Evolutionary conservation across 2,888 invertebrate genomes (phyloP).

Genomic region (Euclidia mi): DNA sequence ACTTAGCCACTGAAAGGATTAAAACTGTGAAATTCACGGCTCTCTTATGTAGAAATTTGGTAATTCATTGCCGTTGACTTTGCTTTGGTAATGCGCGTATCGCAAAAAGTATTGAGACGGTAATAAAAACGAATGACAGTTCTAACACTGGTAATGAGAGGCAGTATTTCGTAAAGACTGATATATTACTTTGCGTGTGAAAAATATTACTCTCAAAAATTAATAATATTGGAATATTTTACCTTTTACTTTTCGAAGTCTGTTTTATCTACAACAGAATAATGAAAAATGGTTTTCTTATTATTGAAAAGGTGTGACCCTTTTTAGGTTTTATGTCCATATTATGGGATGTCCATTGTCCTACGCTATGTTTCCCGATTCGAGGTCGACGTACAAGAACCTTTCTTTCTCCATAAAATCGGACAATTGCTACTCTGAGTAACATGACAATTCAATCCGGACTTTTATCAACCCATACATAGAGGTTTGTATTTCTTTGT

Average conservation of each 20-base stretch:
- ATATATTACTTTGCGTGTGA: slow-evolving; percentile 39
- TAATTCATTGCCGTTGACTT: slow-evolving; percentile 80
- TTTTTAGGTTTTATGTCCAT: slow-evolving; percentile 5
- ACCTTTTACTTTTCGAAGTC: not conserved
- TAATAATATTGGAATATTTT: slow-evolving; percentile 7
- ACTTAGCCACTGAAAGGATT: slow-evolving; percentile 79
- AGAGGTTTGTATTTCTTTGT: no score
- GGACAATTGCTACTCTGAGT: not conserved
- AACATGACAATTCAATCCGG: no score
- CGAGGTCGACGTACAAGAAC: slow-evolving; percentile 2
- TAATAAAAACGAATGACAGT: slow-evolving; percentile 70
- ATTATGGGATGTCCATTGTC: slow-evolving; percentile 5
- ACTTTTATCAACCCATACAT: no score
- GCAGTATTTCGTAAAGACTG: slow-evolving; percentile 43
- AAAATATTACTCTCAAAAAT: not conserved
- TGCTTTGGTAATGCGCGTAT: slow-evolving; percentile 67
- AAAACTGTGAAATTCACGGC: slow-evolving; percentile 75
- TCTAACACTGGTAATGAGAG: slow-evolving; percentile 55
- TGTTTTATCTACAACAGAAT: not conserved
- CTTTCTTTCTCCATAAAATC: not conserved
- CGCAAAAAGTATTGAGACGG: slow-evolving; percentile 68
- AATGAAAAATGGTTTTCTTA: not conserved
- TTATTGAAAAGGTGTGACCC: slow-evolving; percentile 6
- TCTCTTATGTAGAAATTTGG: slow-evolving; percentile 80
- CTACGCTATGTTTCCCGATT: slow-evolving; percentile 6